These are phyloP conservation scores for Pempheris klunzingeri DNA, from an alignment of 2,797 vertebrate genomes.

Conservation along the genomic window DNA sequence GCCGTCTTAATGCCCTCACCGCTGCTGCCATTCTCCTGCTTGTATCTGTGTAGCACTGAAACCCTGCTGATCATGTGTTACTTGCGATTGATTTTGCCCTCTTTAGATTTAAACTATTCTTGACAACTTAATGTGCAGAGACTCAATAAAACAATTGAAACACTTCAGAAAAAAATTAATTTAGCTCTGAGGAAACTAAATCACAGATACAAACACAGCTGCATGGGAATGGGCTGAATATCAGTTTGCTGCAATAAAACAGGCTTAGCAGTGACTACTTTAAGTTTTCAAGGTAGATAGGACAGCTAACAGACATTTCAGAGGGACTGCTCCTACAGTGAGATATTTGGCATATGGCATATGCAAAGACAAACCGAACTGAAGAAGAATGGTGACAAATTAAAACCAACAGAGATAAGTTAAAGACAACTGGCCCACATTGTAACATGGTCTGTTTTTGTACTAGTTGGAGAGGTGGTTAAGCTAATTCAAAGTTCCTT, in stretches of 20 bases:
- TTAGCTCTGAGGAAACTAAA: neutral
- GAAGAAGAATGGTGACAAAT: neutral
- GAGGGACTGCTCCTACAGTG: neutral
- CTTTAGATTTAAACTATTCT: conserved; percentile 2
- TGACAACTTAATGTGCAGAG: conserved; percentile 7
- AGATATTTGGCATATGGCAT: neutral
- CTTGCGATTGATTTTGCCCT: conserved; percentile 24
- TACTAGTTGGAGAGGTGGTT: neutral
- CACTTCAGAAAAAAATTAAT: neutral
- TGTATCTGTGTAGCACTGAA: neutral
- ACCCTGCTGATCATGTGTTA: conserved; percentile 21
- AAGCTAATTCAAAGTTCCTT: neutral
- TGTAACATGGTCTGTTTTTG: neutral
- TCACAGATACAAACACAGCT: neutral
- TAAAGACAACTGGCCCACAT: neutral
- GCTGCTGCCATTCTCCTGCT: conserved; percentile 38
- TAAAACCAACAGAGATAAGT: neutral
- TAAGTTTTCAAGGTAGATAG: neutral
- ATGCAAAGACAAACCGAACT: neutral
- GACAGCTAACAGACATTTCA: neutral
- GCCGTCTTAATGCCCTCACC: conserved; percentile 65
- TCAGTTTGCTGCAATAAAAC: neutral
- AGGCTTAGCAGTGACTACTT: neutral
- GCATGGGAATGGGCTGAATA: neutral
- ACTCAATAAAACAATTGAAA: conserved; percentile 27